Conservation (phyloP, 1,140 invertebrate genomes). For the Eriocheir sinensis region DNA sequence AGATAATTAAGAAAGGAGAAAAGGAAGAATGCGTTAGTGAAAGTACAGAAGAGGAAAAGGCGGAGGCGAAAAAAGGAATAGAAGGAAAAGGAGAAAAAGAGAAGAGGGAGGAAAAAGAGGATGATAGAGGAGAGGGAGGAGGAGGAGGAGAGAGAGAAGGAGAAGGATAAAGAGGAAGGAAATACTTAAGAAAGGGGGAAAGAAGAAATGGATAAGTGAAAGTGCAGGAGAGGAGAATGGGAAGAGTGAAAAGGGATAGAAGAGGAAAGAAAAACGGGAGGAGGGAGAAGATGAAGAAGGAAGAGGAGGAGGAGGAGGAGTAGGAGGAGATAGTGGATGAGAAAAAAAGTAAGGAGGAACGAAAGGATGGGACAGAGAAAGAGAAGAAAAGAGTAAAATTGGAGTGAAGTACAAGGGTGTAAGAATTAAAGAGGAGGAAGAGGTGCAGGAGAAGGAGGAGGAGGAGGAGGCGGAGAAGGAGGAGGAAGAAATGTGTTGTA, state of each 20-base stretch:
- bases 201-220: not conserved
- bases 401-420: too few species aligned
- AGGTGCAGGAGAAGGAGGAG: not conserved
- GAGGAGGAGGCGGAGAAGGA: slow-evolving; percentile 10
- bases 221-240: not conserved
- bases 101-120: not conserved
- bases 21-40: too few species aligned
- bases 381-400: too few species aligned
- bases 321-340: not conserved
- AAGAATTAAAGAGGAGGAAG: not conserved
- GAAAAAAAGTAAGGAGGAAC: not conserved
- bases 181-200: not conserved
- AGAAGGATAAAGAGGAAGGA: not conserved
- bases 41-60: not conserved
- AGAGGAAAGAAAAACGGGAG: too few species aligned
- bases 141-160: not conserved
- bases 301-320: slow-evolving; percentile 1
- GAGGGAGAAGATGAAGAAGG: not conserved
- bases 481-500: not conserved
- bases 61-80: too few species aligned
- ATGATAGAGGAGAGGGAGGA: not conserved
- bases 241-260: not conserved
- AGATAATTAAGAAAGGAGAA: not conserved
- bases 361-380: not conserved
- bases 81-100: not conserved